A percentile compares a stretch with the other conserved stretches of the same genome.
Conservation (phyloP, 2,113 vertebrate species). For the Malurus cyaneus region DNA sequence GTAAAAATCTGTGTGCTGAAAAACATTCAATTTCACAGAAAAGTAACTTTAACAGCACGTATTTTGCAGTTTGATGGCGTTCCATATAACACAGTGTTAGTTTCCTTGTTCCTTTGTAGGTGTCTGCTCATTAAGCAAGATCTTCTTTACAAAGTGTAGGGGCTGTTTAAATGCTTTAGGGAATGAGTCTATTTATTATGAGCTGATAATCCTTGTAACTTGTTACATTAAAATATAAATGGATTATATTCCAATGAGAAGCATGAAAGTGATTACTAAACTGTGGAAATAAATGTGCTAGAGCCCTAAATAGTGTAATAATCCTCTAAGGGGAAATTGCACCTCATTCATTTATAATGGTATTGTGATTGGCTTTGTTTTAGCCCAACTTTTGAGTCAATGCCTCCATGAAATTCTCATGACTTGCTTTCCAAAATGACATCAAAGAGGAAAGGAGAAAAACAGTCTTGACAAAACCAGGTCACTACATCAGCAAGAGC, state of each 20-base stretch:
- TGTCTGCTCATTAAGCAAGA: not conserved
- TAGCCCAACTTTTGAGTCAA: slow-evolving; percentile 29
- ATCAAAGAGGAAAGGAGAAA: slow-evolving; percentile 52
- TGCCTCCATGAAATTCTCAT: slow-evolving; percentile 53
- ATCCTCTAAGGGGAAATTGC: slow-evolving; percentile 7
- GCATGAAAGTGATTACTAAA: slow-evolving; percentile 41
- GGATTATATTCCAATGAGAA: slow-evolving; percentile 9
- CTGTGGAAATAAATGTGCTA: slow-evolving; percentile 12
- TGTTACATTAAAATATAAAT: slow-evolving; percentile 64
- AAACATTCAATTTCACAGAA: not conserved
- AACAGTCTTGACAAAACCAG: slow-evolving; percentile 56
- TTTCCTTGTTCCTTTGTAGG: not conserved
- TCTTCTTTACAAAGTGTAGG: not conserved
- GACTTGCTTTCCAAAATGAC: slow-evolving; percentile 46
- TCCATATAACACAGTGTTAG: not conserved
- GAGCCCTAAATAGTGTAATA: slow-evolving; percentile 24
- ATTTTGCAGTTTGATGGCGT: not conserved
- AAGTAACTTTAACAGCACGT: not conserved
- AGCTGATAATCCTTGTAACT: slow-evolving; percentile 33
- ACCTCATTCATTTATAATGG: slow-evolving; percentile 4
- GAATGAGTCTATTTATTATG: slow-evolving; percentile 1
- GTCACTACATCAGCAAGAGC: slow-evolving; percentile 53
- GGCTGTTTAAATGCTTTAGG: slow-evolving; percentile 31
- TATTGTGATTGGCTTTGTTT: slow-evolving; percentile 38
- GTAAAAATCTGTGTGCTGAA: not conserved